A percentile compares a stretch with the other conserved stretches of the same genome.
These are phyloP conservation scores for Corythaixoides concolor DNA, from an alignment of 2,113 vertebrate genomes.

Conservation along the genomic window DNA sequence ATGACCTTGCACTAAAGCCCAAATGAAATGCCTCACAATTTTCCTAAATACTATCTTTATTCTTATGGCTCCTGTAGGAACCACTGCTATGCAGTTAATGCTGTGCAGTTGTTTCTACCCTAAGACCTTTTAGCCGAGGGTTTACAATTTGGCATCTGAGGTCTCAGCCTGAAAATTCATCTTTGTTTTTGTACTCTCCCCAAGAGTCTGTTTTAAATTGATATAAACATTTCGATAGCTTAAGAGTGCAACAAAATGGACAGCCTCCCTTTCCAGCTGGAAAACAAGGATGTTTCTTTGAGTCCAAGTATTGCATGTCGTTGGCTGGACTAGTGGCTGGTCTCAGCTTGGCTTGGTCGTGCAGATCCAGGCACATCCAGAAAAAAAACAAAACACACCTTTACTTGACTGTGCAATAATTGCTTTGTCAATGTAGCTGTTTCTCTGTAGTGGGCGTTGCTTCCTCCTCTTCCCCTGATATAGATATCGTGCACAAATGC, in stretches of 20 bases:
- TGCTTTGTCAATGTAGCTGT: background rate
- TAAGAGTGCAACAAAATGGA: constrained; percentile 5
- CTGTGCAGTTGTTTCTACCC: background rate
- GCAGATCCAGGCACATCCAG: background rate
- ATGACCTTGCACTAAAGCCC: background rate
- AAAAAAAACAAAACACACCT: background rate
- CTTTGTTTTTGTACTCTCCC: constrained; percentile 24
- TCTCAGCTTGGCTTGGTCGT: background rate
- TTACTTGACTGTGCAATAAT: background rate
- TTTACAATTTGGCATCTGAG: constrained; percentile 51
- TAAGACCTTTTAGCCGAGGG: constrained; percentile 4
- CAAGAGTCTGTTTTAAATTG: constrained; percentile 40
- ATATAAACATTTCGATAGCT: constrained; percentile 26
- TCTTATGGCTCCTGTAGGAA: constrained; percentile 27
- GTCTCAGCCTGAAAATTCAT: constrained; percentile 12
- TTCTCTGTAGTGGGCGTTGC: background rate
- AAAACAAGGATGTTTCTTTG: background rate
- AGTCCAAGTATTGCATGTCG: background rate
- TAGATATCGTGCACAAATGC: background rate
- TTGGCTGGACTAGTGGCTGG: background rate
- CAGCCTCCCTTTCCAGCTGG: constrained; percentile 33
- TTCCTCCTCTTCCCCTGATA: background rate
- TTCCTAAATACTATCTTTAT: constrained; percentile 18
- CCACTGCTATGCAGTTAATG: constrained; percentile 53
- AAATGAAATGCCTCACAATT: background rate